phyloP scores from a whole-genome alignment of 2,113 vertebrate genomes.

The Heterocephalus glaber region DNA sequence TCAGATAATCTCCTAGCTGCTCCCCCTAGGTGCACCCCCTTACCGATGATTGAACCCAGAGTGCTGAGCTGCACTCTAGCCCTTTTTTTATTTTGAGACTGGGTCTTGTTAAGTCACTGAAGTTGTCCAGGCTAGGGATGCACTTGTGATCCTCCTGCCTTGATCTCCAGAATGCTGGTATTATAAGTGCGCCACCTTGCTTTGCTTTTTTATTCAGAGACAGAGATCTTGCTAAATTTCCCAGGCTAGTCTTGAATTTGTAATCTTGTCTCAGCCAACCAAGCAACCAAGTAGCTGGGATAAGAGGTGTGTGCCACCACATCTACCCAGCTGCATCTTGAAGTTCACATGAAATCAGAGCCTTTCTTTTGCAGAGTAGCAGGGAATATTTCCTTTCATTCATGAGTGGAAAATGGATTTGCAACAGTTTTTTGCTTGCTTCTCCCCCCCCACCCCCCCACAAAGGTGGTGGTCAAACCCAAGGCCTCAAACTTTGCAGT shows the following conservation, averaged over 20 bases:
- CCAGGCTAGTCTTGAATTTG: not conserved
- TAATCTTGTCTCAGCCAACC: not conserved
- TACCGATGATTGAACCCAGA: not conserved
- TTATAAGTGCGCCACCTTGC: not conserved
- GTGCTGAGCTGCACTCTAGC: not conserved
- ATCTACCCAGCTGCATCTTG: not conserved
- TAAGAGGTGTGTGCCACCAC: not conserved
- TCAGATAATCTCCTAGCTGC: not conserved
- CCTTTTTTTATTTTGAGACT: not conserved
- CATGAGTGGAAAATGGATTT: not conserved
- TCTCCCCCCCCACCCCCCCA: no score
- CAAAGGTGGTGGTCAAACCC: not conserved
- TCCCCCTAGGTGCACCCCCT: not conserved
- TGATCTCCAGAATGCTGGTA: not conserved
- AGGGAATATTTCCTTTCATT: not conserved
- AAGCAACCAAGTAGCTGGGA: not conserved
- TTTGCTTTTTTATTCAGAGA: not conserved
- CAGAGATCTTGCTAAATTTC: not conserved
- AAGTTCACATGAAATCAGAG: not conserved
- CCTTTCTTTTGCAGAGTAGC: not conserved
- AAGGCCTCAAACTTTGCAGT: not conserved
- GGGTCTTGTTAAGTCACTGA: not conserved
- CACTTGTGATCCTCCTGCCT: not conserved
- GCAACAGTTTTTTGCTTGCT: not conserved
- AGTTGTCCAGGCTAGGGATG: not conserved